A percentile compares a stretch with the other conserved stretches of the same genome.
These are phyloP conservation scores for Drosophila repletoides DNA, from an alignment of 1,140 invertebrate genomes.

Conservation along the genomic window DNA sequence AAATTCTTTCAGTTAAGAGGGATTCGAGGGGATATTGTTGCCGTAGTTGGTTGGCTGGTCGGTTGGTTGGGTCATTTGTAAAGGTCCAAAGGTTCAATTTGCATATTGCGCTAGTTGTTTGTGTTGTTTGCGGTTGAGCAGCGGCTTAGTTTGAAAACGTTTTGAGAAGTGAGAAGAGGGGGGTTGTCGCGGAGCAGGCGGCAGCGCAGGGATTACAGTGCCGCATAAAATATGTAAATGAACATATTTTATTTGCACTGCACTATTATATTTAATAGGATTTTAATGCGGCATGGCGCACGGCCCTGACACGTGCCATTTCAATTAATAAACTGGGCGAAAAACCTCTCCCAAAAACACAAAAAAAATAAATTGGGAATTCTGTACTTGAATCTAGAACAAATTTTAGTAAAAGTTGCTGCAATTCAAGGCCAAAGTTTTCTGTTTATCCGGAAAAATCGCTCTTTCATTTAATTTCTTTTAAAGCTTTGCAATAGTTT, in stretches of 20 bases:
- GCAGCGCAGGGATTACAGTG: not conserved
- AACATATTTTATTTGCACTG: constrained; percentile 56
- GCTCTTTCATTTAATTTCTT: too few species aligned
- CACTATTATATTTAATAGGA: constrained; percentile 53
- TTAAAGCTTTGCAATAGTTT: too few species aligned
- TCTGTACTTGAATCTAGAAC: too few species aligned
- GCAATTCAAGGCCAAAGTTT: too few species aligned
- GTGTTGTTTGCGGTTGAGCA: not conserved
- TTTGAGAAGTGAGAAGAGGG: not conserved
- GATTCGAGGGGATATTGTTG: not conserved
- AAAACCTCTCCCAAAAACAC: too few species aligned
- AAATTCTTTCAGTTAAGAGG: too few species aligned
- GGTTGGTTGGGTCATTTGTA: not conserved
- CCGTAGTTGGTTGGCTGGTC: not conserved
- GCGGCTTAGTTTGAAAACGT: not conserved
- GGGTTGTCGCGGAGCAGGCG: not conserved
- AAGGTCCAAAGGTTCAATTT: constrained; percentile 3
- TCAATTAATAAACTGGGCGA: too few species aligned
- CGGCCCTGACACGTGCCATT: constrained; percentile 27
- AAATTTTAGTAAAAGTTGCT: too few species aligned
- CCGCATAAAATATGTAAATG: constrained; percentile 58
- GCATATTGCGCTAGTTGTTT: constrained; percentile 4
- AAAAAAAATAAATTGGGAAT: too few species aligned
- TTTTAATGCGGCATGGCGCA: constrained; percentile 47
- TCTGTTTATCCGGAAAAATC: too few species aligned